These are phyloP conservation scores for Psittacus erithacus DNA, from an alignment of 2,113 vertebrate species.

Conservation along the genomic window DNA sequence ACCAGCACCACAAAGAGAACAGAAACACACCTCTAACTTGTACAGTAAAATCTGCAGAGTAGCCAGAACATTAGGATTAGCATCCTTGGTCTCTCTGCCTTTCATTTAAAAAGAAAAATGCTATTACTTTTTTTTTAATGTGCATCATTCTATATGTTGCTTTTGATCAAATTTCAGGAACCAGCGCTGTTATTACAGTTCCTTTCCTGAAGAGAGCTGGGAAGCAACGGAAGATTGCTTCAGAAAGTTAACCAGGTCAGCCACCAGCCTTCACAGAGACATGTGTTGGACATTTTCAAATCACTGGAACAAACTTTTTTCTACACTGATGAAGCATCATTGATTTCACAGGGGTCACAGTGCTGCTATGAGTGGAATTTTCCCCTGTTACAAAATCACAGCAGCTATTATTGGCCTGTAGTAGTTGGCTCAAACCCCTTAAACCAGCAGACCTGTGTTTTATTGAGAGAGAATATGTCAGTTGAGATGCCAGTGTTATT, in stretches of 20 bases:
- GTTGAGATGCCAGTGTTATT: neutral
- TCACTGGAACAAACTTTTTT: neutral
- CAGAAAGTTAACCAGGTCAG: neutral
- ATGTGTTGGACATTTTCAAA: neutral
- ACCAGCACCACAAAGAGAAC: neutral
- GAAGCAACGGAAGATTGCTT: neutral
- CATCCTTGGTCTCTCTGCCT: neutral
- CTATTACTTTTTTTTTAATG: neutral
- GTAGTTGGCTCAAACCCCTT: neutral
- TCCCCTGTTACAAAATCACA: neutral
- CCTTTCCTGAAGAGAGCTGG: neutral
- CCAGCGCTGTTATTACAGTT: neutral
- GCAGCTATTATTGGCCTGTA: neutral
- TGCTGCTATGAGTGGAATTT: neutral
- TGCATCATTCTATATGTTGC: neutral
- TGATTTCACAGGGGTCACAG: neutral
- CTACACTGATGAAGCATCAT: neutral
- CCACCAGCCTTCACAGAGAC: neutral
- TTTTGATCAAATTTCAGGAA: neutral
- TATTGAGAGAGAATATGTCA: neutral
- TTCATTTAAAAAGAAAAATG: neutral
- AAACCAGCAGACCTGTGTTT: neutral
- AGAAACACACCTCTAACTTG: neutral
- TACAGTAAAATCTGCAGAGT: neutral
- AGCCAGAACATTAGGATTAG: neutral